phyloP scores from a whole-genome alignment of 2,888 invertebrate genomes.

The Elmis aenea region DNA sequence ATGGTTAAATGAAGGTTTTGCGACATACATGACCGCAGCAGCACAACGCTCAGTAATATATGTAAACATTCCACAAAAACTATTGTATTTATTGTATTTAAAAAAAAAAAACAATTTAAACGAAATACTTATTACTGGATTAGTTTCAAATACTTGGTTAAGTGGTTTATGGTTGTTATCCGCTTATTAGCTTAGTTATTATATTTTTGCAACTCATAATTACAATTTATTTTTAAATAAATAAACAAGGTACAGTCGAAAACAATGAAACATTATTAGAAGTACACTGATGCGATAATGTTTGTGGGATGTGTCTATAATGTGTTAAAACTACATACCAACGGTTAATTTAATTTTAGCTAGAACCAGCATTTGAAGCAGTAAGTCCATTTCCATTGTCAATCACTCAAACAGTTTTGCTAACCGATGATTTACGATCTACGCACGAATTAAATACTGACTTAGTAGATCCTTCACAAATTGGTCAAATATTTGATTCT shows the following conservation, averaged over 20 bases:
- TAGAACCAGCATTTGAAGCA: conserved; percentile 55
- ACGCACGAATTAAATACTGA: conserved; percentile 53
- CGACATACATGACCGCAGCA: conserved; percentile 56
- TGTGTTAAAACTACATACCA: no score
- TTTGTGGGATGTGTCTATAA: no score
- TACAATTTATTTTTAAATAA: no score
- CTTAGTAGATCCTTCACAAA: conserved; percentile 52
- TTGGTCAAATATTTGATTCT: conserved; percentile 56
- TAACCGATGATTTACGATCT: conserved; percentile 52
- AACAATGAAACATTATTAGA: no score
- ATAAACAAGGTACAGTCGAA: no score
- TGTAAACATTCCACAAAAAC: conserved; percentile 42
- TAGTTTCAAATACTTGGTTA: no score
- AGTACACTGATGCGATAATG: no score
- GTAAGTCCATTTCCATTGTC: conserved; percentile 50
- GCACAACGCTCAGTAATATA: conserved; percentile 52
- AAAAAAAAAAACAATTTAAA: no score
- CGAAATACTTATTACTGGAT: no score
- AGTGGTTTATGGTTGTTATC: no score
- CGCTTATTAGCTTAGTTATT: no score
- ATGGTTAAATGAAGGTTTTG: conserved; percentile 73
- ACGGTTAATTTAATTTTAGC: conserved; percentile 42
- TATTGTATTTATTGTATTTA: not conserved
- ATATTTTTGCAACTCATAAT: no score
- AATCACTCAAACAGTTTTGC: conserved; percentile 54